Evolutionary conservation across 2,797 vertebrate species (phyloP).

Genomic region (Brachymystax lenok): DNA sequence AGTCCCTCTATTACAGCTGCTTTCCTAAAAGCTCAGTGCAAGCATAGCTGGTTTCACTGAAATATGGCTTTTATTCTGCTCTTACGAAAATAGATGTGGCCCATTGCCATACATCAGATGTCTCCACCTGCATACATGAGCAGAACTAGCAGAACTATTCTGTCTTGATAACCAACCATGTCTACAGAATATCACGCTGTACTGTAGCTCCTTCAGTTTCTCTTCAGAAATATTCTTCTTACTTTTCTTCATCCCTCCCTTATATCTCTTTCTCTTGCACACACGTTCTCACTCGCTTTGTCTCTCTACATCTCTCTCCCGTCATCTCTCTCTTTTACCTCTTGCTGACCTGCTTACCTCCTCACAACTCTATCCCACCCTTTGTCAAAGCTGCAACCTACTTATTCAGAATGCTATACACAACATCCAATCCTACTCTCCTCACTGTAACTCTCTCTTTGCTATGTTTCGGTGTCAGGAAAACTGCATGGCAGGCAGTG

Average conservation of each 20-base stretch:
- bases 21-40: constrained; percentile 29
- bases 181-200: too few relatives aligned
- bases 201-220: too few relatives aligned
- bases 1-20: neutral
- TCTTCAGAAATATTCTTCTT: too few relatives aligned
- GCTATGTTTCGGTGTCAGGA: neutral
- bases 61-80: constrained; percentile 26
- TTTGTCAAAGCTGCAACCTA: neutral
- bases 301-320: neutral
- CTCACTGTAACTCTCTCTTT: neutral
- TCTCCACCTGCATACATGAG: constrained; percentile 21
- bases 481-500: constrained; percentile 7
- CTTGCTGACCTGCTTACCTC: constrained; percentile 3
- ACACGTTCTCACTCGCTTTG: neutral
- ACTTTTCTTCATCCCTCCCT: too few relatives aligned
- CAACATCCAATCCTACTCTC: neutral
- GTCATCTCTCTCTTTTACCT: neutral
- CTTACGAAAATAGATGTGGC: constrained; percentile 35
- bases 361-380: constrained; percentile 22
- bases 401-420: neutral
- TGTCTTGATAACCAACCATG: too few relatives aligned
- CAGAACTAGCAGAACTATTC: neutral
- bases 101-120: constrained; percentile 31
- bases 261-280: too few relatives aligned
- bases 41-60: constrained; percentile 33